phyloP scores from a whole-genome alignment of 1,140 invertebrate genomes.

The Heliothis subflexa region DNA sequence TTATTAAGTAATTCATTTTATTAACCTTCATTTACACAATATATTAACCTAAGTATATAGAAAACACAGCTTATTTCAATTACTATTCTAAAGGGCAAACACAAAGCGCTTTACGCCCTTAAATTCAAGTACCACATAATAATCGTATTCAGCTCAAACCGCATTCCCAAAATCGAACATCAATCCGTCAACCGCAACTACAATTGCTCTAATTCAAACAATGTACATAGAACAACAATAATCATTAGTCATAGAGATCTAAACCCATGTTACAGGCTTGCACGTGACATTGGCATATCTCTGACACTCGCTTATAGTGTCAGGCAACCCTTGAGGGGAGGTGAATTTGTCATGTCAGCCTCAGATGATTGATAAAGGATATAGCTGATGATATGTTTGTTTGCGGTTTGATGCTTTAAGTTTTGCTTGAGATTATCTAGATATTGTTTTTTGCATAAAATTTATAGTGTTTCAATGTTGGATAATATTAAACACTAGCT shows the following conservation, averaged over 20 bases:
- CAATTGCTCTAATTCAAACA: constrained; percentile 24
- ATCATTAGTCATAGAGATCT: constrained; percentile 44
- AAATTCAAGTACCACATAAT: not conserved
- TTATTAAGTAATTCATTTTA: not conserved
- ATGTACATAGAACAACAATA: constrained; percentile 21
- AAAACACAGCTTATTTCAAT: too few species aligned
- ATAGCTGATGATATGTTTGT: constrained; percentile 27
- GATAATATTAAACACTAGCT: too few species aligned
- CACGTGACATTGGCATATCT: constrained; percentile 47
- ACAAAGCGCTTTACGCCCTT: not conserved
- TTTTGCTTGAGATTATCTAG: not conserved
- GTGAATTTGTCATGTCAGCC: constrained; percentile 57
- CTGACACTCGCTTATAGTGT: constrained; percentile 49
- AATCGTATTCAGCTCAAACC: constrained; percentile 4
- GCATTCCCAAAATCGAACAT: constrained; percentile 25
- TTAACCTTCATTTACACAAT: too few species aligned
- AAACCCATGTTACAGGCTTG: constrained; percentile 43
- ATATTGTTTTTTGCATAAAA: not conserved
- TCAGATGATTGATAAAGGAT: constrained; percentile 57
- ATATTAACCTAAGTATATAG: too few species aligned
- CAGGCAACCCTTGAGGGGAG: constrained; percentile 50
- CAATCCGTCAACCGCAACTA: constrained; percentile 19
- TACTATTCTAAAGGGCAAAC: not conserved
- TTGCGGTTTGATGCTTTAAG: constrained; percentile 1
- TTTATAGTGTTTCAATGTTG: not conserved